These are phyloP conservation scores for Eubasilissa regina DNA, from an alignment of 1,140 invertebrate genomes.

Conservation along the genomic window DNA sequence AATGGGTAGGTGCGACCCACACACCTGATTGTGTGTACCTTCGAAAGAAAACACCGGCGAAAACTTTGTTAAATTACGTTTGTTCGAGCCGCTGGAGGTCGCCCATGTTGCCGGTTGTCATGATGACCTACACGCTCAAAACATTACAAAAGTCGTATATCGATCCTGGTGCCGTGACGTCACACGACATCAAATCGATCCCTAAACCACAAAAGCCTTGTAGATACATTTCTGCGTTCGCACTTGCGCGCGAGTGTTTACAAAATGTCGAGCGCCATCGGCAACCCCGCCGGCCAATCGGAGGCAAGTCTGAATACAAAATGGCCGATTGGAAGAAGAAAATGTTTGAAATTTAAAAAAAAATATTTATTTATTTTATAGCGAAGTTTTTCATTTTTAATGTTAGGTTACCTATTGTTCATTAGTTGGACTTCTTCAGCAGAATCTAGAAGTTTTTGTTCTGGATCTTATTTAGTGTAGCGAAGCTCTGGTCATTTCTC, in stretches of 20 bases:
- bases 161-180: conserved; percentile 54
- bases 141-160: conserved; percentile 57
- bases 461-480: too few relatives aligned
- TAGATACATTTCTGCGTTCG: neutral
- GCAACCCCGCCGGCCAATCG: neutral
- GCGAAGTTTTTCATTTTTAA: too few relatives aligned
- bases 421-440: too few relatives aligned
- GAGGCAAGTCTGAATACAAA: neutral
- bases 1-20: neutral
- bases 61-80: neutral
- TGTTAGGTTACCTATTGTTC: too few relatives aligned
- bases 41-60: neutral
- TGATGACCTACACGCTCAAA: conserved; percentile 60
- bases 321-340: conserved; percentile 1
- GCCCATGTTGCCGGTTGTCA: conserved; percentile 50
- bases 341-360: too few relatives aligned
- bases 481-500: too few relatives aligned
- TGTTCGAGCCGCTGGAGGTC: conserved; percentile 2
- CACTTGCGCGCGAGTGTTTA: neutral
- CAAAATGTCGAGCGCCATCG: neutral
- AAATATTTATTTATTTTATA: too few relatives aligned
- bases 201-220: neutral
- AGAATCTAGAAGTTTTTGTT: too few relatives aligned
- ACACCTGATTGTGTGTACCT: neutral
- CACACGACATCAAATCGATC: conserved; percentile 36